phyloP scores from a whole-genome alignment of 1,140 invertebrate genomes.

The Drosophila athabasca region DNA sequence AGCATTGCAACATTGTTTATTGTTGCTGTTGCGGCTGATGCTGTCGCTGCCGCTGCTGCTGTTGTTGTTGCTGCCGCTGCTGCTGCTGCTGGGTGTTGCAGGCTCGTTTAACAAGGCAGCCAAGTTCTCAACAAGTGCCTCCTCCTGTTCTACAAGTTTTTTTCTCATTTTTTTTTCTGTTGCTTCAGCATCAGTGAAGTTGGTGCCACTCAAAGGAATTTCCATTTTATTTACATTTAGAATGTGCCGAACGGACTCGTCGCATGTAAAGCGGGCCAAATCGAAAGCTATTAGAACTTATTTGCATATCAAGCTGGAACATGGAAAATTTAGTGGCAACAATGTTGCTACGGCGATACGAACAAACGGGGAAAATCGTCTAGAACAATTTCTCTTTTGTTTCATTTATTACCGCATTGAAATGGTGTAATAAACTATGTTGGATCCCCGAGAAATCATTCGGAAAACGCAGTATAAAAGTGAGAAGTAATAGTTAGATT shows the following conservation, averaged over 20 bases:
- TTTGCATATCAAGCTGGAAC: slow-evolving; percentile 56
- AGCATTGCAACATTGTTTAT: slow-evolving; percentile 82
- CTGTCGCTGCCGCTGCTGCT: slow-evolving; percentile 26
- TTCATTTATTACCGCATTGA: slow-evolving; percentile 34
- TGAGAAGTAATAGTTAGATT: too few species aligned
- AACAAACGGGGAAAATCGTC: slow-evolving; percentile 2
- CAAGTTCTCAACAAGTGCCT: slow-evolving; percentile 77
- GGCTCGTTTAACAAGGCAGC: slow-evolving; percentile 81
- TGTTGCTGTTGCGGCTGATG: slow-evolving; percentile 53
- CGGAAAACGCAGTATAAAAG: too few species aligned
- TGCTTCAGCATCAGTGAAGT: slow-evolving; percentile 8
- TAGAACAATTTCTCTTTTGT: background rate
- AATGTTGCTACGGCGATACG: slow-evolving; percentile 41
- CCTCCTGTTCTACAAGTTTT: slow-evolving; percentile 75
- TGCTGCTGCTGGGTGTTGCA: slow-evolving; percentile 63
- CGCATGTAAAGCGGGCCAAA: slow-evolving; percentile 56
- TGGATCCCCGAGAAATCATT: too few species aligned
- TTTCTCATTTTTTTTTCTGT: slow-evolving; percentile 28
- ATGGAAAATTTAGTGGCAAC: slow-evolving; percentile 50
- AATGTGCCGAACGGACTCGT: slow-evolving; percentile 59
- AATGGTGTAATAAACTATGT: slow-evolving; percentile 4
- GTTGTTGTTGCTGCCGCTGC: slow-evolving; percentile 56
- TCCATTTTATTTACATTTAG: slow-evolving; percentile 78
- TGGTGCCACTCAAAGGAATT: slow-evolving; percentile 62
- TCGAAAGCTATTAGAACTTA: slow-evolving; percentile 72